Evolutionary conservation across 2,113 vertebrate genomes (phyloP), one percentile per base, ranked within the genome.

Genomic region (Apistogramma diplotaenia): DNA sequence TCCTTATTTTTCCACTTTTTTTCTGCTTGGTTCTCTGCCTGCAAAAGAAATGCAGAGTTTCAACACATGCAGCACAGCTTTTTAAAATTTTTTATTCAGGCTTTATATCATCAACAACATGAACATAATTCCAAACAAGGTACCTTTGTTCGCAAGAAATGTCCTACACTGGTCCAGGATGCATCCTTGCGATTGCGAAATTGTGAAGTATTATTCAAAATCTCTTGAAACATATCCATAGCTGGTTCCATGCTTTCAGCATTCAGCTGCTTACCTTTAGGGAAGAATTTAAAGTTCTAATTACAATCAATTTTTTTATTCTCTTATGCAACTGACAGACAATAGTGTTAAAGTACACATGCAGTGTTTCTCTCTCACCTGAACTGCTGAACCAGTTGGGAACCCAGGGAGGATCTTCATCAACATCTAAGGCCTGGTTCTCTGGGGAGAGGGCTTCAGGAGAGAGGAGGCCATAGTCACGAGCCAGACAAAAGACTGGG

Each of bases 401-500:
- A 5, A 94, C 86, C 76, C 93, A 90, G 0, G 84, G 84, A 1
- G 95, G 94, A 15, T 95, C 92, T 2, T 96, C 96, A 0, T 83
- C 93, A 0, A 93, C 56, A 2, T 97, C 95, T 1, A 91, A 71
- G 21, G 19, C 87, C 93, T 99, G 97, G 92, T 97, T 99, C 83
- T 98, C 96, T 71, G 95, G 94, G 0, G 29, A 93, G 89, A 97
- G 78, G 1, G 94, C 93, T 23, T 94, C 91, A 1, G 95, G 91
- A 16, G 94, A 94, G 43, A 99, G 92, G 57, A 99, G 95, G 5
- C 90, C 89, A 0, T 96, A 95, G 53, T 88, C 12, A 6, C 94
- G 94, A 19, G 98, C 96, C 92, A 99, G 89, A 86, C 84, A 75
- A 91, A 98, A 99, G 43, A 97, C 86, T 0, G 98, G 97, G 83